phyloP scores from a whole-genome alignment of 1,140 invertebrate species.

The Scaptomyza montana region DNA sequence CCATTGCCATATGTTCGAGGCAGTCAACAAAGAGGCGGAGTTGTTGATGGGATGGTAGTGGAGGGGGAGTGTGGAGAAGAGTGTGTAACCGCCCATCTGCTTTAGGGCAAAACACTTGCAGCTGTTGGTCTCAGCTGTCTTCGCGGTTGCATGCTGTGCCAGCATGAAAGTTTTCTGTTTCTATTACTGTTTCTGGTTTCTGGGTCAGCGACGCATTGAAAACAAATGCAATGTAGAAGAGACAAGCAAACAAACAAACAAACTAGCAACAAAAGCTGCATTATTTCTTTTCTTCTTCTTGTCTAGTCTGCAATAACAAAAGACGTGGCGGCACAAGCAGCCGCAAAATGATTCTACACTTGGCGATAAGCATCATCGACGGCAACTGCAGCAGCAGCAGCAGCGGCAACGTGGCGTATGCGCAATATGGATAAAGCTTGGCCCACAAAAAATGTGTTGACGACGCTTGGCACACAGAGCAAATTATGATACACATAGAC shows the following conservation, averaged over 20 bases:
- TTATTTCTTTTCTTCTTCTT: conserved; percentile 2
- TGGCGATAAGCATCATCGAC: conserved; percentile 66
- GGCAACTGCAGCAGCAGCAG: conserved; percentile 6
- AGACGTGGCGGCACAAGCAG: conserved; percentile 53
- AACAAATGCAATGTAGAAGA: conserved; percentile 12
- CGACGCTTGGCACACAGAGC: conserved; percentile 16
- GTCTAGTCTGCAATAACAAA: conserved; percentile 50
- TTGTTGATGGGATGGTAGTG: neutral
- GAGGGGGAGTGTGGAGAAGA: too few relatives aligned
- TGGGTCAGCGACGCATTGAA: conserved; percentile 81
- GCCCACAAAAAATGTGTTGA: conserved; percentile 34
- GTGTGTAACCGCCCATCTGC: neutral
- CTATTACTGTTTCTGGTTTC: conserved; percentile 70
- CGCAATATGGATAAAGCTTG: conserved; percentile 67
- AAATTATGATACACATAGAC: conserved; percentile 74
- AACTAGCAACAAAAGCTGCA: conserved; percentile 43
- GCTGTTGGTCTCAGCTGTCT: conserved; percentile 53
- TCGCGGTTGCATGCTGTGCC: conserved; percentile 18
- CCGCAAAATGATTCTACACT: conserved; percentile 47
- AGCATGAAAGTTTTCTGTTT: conserved; percentile 70
- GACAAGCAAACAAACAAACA: conserved; percentile 38
- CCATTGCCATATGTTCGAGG: conserved; percentile 61
- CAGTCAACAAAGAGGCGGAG: conserved; percentile 10
- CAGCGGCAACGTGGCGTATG: conserved; percentile 67
- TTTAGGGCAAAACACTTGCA: conserved; percentile 69